Percentiles rank a stretch among this genome's conserved stretches.
phyloP scores from a whole-genome alignment of 2,113 vertebrate genomes.

The Telmatochromis sp. region DNA sequence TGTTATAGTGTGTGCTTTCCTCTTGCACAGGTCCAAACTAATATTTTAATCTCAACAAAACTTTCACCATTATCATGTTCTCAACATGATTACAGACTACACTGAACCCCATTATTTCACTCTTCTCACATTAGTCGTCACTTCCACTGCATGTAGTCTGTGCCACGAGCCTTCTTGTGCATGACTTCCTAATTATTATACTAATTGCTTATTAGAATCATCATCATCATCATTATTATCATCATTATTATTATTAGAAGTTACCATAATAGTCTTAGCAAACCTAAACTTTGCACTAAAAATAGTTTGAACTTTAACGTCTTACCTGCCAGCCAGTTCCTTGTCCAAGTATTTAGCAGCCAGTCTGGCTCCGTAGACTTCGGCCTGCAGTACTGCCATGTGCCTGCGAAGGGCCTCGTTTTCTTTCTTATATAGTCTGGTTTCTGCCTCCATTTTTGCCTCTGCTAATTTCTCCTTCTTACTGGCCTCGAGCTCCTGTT shows the following conservation, averaged over 20 bases:
- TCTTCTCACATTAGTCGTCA: background rate
- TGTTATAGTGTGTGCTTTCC: background rate
- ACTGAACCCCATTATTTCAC: background rate
- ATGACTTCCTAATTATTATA: background rate
- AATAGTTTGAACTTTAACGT: background rate
- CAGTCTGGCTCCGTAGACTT: constrained; percentile 94
- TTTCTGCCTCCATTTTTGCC: constrained; percentile 87
- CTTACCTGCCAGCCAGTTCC: constrained; percentile 91
- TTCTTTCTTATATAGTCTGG: constrained; percentile 86
- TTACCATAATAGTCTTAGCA: background rate
- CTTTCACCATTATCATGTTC: background rate
- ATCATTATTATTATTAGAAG: background rate
- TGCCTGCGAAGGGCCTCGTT: constrained; percentile 95
- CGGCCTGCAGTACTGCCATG: constrained; percentile 95
- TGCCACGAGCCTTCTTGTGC: background rate
- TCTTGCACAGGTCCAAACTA: background rate
- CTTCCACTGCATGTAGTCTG: background rate
- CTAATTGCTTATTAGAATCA: background rate
- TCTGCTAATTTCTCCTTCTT: constrained; percentile 92
- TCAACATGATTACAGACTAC: background rate
- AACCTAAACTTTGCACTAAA: background rate
- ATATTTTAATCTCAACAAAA: background rate
- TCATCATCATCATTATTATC: fast-evolving
- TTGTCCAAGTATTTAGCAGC: constrained; percentile 98
- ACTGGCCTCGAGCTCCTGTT: constrained; percentile 86